Evolutionary conservation across 2,113 vertebrate genomes (phyloP), one percentile per base, ranked within the genome.

Genomic region (Austrofundulus limnaeus): DNA sequence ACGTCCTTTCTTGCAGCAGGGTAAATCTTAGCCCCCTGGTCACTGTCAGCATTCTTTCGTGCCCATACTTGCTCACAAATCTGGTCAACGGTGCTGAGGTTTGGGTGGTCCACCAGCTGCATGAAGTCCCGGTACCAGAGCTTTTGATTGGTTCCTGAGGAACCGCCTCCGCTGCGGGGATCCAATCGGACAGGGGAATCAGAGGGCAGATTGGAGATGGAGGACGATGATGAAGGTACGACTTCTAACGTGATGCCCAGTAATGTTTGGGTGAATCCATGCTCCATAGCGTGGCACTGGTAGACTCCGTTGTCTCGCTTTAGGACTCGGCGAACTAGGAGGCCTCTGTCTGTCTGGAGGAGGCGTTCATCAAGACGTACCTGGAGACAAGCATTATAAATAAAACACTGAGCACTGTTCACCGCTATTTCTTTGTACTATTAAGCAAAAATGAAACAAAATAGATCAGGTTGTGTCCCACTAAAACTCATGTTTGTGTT

Each of bases 121-220:
- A 99, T 93, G 84, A 99, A 99, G 91, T 99, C 96, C 51, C 90
- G 91, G 86, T 98, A 99, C 97, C 97, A 99, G 49, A 95, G 87
- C 81, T 95, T 95, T 62, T 87, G 94, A 37, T 92, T 88, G 2
- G 87, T 83, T 9, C 87, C 59, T 8, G 47, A 53, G 1, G 84
- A 25, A 6, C 67, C 80, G 9, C 77, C 80, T 20, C 64, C 80
- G 0, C 75, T 81, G 20, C 85, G 88, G 0, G 88, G 89, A 25
- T 90, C 78, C 8, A 88, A 68, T 1, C 85, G 77, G 70, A 74
- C 75, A 4, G 86, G 81, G 17, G 82, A 59, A 2, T 89, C 88
- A 0, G 81, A 67, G 31, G 87, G 81, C 5, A 62, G 49, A 39
- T 78, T 86, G 28, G 86, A 77, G 41, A 54, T 53, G 1, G 89